phyloP scores from a whole-genome alignment of 2,797 vertebrate genomes.

The Prionace glauca region DNA sequence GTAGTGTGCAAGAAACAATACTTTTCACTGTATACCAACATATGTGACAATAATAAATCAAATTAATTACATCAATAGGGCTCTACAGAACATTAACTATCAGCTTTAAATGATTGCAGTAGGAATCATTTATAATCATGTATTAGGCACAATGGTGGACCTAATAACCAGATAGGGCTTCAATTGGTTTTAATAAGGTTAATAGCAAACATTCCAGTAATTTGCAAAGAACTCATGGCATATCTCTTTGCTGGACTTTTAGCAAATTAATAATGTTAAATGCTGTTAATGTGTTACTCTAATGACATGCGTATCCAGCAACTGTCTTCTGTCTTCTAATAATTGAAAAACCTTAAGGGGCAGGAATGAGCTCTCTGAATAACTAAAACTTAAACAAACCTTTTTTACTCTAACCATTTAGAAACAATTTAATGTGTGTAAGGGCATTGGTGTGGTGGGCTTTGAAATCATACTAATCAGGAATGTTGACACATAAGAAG shows the following conservation, averaged over 20 bases:
- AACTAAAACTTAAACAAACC: background rate
- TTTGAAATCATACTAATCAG: background rate
- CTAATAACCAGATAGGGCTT: background rate
- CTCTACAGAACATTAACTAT: background rate
- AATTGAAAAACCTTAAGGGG: background rate
- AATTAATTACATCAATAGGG: background rate
- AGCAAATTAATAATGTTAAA: background rate
- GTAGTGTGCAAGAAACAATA: too few species aligned
- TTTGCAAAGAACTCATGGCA: background rate
- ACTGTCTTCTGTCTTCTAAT: background rate
- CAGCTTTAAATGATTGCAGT: background rate
- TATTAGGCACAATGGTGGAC: background rate
- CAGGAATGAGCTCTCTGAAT: background rate
- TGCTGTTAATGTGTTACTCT: background rate
- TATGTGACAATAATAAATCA: too few species aligned
- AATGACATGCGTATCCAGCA: too few species aligned
- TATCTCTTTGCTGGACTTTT: background rate
- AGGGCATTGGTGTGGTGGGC: background rate
- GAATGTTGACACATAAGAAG: background rate
- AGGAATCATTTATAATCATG: background rate
- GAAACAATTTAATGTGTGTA: background rate
- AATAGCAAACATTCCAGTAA: background rate
- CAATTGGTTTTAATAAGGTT: background rate
- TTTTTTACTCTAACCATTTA: background rate
- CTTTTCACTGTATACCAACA: too few species aligned